Evolutionary conservation across 2,797 vertebrate genomes (phyloP).

Genomic region (Anabas testudineus): DNA sequence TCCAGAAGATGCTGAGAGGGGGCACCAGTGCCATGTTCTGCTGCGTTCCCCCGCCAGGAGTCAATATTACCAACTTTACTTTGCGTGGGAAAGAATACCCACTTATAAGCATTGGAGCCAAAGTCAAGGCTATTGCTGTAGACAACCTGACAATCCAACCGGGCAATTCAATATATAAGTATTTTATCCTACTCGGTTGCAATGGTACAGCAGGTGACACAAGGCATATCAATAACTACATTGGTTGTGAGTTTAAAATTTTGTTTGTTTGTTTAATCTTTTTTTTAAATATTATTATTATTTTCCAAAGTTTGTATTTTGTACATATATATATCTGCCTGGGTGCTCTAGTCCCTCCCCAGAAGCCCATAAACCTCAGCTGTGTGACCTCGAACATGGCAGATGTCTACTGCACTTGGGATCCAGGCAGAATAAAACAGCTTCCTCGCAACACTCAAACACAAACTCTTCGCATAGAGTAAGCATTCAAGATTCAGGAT

Average conservation of each 20-base stretch:
- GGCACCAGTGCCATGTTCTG: slow-evolving; percentile 65
- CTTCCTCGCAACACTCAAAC: neutral
- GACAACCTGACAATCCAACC: slow-evolving; percentile 44
- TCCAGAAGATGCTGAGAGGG: slow-evolving; percentile 38
- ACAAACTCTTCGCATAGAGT: slow-evolving; percentile 67
- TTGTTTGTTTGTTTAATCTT: neutral
- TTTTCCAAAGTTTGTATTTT: neutral
- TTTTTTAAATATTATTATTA: neutral
- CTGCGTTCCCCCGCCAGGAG: slow-evolving; percentile 64
- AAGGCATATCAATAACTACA: neutral
- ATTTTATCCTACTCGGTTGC: slow-evolving; percentile 36
- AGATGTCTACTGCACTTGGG: slow-evolving; percentile 66
- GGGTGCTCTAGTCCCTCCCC: slow-evolving; percentile 65
- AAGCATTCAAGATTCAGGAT: slow-evolving; percentile 11
- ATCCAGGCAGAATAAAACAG: slow-evolving; percentile 35
- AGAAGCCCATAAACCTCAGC: slow-evolving; percentile 69
- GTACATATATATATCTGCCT: neutral
- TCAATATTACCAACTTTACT: slow-evolving; percentile 40
- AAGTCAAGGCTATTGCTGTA: slow-evolving; percentile 67
- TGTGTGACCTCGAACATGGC: slow-evolving; percentile 68
- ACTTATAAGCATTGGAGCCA: slow-evolving; percentile 38
- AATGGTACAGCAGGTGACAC: accelerated
- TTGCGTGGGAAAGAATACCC: neutral
- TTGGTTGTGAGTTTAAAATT: slow-evolving; percentile 67
- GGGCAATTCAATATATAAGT: accelerated